Base-by-base conservation (phyloP, 2,888 invertebrate species). In the Hirtodrosophila trivittata region DNA sequence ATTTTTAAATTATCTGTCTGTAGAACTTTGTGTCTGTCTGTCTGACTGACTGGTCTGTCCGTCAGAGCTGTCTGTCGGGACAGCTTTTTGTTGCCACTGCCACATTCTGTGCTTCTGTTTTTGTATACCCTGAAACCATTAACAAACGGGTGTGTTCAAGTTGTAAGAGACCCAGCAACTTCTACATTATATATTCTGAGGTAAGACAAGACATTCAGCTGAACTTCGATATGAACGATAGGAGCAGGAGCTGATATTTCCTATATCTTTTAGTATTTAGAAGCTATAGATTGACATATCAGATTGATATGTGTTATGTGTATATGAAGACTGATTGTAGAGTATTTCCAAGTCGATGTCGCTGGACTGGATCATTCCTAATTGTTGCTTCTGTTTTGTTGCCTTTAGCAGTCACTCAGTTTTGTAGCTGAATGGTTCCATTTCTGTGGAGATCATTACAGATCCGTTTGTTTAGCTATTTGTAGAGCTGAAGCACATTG, bases 1-100 rank as follows among this genome's bases (percentile, higher is more conserved):
- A 75, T 72, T 80, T 51, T 62, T 59, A 65, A 74, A 66, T 77
- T 39, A 73, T 81, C 69, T 81, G 74, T 60, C 49, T 74, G 57
- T 58, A 49, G 50, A 50, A 62, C 52, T 54, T 14, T 55, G 37
- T 37, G 55, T 42, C 45, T 52, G 49, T 30, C 35, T 26, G 26
- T 13, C 14, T 33, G 33, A 12, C 1, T 33, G 28, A 3, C 18
- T 21, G 18, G 28, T 21, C 18, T 21, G 18, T 21, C 18, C 5
- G 18, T 10, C 32, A 16, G 33, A 55, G 39, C 39, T 41, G 46
- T 45, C 50, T 46, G 47, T 46, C 28, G 41, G 21, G 39, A 18
- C 42, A 66, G 70, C 63, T 76, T 70, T 63, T 47, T 38, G 37
- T 21, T 52, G 38, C 60, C 43, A 21, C 41, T 21, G 57, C 57